phyloP scores from a whole-genome alignment of 2,797 vertebrate species.

The Chelon labrosus region DNA sequence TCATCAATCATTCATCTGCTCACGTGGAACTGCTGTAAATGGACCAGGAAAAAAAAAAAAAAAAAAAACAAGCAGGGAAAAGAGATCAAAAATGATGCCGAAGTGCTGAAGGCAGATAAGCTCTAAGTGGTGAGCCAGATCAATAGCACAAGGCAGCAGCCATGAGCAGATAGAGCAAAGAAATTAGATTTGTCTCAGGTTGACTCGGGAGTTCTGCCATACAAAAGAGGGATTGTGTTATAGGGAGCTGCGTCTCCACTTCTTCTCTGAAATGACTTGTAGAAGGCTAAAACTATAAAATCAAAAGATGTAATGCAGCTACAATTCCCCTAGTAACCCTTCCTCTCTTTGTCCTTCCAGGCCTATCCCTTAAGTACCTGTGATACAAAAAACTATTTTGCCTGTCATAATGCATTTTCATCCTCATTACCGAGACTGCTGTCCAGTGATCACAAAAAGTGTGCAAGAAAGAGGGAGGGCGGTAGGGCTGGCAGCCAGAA shows the following conservation, averaged over 20 bases:
- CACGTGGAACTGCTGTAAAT: conserved; percentile 48
- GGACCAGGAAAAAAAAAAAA: conserved; percentile 23
- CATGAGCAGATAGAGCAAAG: conserved; percentile 42
- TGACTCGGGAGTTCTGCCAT: conserved; percentile 26
- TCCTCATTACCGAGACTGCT: conserved; percentile 72
- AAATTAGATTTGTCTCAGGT: conserved; percentile 71
- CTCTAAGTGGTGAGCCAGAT: conserved; percentile 64
- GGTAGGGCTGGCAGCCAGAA: conserved; percentile 14
- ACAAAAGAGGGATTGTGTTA: conserved; percentile 47
- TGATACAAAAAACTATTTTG: conserved; percentile 61
- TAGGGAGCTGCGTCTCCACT: conserved; percentile 1
- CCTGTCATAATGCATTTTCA: conserved; percentile 71
- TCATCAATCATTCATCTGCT: conserved; percentile 67
- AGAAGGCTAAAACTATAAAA: conserved; percentile 1
- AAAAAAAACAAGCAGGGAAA: conserved; percentile 6
- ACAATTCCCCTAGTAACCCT: conserved; percentile 18
- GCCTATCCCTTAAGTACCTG: conserved; percentile 60
- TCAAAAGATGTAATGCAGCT: conserved; percentile 17
- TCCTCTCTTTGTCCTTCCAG: conserved; percentile 14
- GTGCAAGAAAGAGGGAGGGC: conserved; percentile 20
- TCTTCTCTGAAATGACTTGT: conserved; percentile 19
- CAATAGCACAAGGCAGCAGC: conserved; percentile 54
- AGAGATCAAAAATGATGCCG: conserved; percentile 50
- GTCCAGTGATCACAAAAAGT: conserved; percentile 50
- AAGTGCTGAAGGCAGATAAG: conserved; percentile 45